Base-by-base conservation (phyloP, 2,888 invertebrate genomes). In the Trileptium ribeirensis region DNA sequence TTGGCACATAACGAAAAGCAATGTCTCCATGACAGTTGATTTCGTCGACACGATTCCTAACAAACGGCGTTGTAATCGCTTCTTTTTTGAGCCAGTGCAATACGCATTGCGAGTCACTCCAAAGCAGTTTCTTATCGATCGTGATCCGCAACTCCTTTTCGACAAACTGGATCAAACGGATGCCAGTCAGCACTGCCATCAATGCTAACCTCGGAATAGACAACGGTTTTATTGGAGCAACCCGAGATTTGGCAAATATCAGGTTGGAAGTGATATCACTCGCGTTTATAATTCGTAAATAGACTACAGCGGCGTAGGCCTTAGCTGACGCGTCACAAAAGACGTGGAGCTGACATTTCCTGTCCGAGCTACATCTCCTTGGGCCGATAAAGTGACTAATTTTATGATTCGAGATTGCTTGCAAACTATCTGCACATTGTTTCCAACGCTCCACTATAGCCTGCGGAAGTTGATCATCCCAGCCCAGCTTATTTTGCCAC, bases 271-370 rank as follows among this genome's bases (percentile, higher is more conserved):
- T 67, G 34, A 79, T 24, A 0, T 39, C 24, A 29, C 24, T 31
- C 0, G 37, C n/a, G 29, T 19, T 15, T 15, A 19, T 1, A 31
- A 39, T 81, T 1, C 82, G 79, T 0, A 85, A 33, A 77, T 86
- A 86, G 19, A 85, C 80, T n/a, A 67, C 75, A 0, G 84, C 83
- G 15, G 84, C 82, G 77, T 85, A 86, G 0, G 82, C 86, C 51
- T 80, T 79, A 40, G 80, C 78, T 31, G 84, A 84, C 1, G 86
- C 85, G 79, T 86, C 85, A 81, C 83, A 75, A 85, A 86, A 38
- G 81, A 36, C 83, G 78, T 51, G 51, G 8, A 51, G 51, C 51
- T 51, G 51, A 51, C 24, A 24, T 24, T 24, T 8, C 8, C 8
- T 24, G 51, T 51, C 51, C 8, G 8, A 15, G 51, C 51, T 51